Percentiles rank a stretch among this genome's conserved stretches.
These are phyloP conservation scores for Caerostris darwini DNA, from an alignment of 1,140 invertebrate genomes.

Conservation along the genomic window DNA sequence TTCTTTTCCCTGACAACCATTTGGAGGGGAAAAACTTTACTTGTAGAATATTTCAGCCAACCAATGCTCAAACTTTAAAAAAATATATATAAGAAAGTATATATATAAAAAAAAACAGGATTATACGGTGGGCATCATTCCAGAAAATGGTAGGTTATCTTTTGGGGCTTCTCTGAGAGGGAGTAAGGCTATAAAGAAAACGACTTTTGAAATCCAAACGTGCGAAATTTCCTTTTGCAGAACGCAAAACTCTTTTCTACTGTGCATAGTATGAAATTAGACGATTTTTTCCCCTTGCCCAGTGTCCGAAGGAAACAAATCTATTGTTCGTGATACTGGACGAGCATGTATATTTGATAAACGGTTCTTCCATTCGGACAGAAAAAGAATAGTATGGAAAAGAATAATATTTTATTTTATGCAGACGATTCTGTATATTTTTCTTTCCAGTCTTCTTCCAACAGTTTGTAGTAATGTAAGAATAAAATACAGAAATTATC, in stretches of 20 bases:
- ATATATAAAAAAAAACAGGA: neutral
- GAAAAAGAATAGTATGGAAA: neutral
- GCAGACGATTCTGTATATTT: neutral
- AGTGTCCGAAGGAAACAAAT: conserved; percentile 6
- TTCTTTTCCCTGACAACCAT: neutral
- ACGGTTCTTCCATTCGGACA: neutral
- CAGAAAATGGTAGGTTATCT: neutral
- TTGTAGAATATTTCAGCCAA: neutral
- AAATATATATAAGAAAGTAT: too few species aligned
- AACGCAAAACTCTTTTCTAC: neutral
- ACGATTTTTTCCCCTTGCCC: neutral
- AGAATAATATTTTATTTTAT: conserved; percentile 12
- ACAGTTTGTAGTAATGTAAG: neutral
- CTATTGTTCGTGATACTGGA: neutral
- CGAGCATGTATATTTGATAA: conserved; percentile 8
- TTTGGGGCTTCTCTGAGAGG: neutral
- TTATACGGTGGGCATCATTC: neutral
- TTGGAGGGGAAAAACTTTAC: neutral
- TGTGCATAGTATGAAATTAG: neutral
- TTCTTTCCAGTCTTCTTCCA: neutral
- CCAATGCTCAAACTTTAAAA: neutral
- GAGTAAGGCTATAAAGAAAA: conserved; percentile 22
- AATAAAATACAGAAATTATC: neutral
- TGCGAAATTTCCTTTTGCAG: neutral
- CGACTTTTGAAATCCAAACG: conserved; percentile 37